These are phyloP conservation scores for Acleris emargana DNA, from an alignment of 2,888 invertebrate species.

Conservation along the genomic window DNA sequence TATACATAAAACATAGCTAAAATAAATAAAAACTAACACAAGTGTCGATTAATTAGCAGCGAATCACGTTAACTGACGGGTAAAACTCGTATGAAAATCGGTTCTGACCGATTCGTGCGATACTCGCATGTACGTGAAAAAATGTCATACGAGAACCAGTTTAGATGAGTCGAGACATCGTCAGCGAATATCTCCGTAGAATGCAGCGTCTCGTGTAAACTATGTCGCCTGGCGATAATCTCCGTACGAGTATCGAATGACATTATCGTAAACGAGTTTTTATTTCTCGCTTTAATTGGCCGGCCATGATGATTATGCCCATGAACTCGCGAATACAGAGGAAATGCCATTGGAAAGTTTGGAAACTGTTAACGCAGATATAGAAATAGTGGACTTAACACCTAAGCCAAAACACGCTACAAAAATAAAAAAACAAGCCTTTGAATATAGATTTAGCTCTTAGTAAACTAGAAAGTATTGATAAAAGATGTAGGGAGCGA, in stretches of 20 bases:
- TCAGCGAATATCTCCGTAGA: too few species aligned
- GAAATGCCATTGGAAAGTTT: not conserved
- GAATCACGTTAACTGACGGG: slow-evolving; percentile 1
- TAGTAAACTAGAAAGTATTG: slow-evolving; percentile 1
- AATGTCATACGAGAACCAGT: slow-evolving; percentile 17
- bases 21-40: too few species aligned
- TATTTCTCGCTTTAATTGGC: too few species aligned
- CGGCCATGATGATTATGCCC: slow-evolving; percentile 1
- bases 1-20: too few species aligned
- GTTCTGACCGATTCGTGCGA: slow-evolving; percentile 20
- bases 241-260: too few species aligned
- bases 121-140: slow-evolving; percentile 12
- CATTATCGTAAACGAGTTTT: too few species aligned
- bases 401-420: not conserved
- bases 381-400: slow-evolving; percentile 1
- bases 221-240: too few species aligned
- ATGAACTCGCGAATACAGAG: not conserved
- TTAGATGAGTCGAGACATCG: slow-evolving; percentile 1
- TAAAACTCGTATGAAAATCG: slow-evolving; percentile 21
- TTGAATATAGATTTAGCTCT: slow-evolving; percentile 4
- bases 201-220: too few species aligned
- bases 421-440: not conserved
- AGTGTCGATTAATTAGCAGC: too few species aligned
- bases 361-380: slow-evolving; percentile 2
- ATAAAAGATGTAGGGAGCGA: not conserved